Evolutionary conservation across 2,113 vertebrate genomes (phyloP).

Genomic region (Phyllopteryx taeniolatus): DNA sequence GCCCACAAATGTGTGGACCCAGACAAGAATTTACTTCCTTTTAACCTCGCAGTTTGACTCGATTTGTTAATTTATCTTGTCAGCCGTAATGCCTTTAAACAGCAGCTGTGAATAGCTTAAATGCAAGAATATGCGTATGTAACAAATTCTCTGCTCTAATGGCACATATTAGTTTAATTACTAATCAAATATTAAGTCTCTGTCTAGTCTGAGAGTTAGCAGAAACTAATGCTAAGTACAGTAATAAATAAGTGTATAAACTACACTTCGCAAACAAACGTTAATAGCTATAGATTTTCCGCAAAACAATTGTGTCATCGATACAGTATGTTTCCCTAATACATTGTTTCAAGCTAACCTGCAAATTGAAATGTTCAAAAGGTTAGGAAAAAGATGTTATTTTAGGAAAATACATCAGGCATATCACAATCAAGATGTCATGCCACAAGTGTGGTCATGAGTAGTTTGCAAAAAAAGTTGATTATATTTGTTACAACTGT

Average conservation of each 20-base stretch:
- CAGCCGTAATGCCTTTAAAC: slow-evolving; percentile 31
- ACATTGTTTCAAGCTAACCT: neutral
- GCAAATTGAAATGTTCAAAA: neutral
- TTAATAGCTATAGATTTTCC: too few species aligned
- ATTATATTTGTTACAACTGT: too few species aligned
- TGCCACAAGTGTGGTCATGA: too few species aligned
- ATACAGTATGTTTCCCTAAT: neutral
- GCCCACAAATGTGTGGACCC: slow-evolving; percentile 35
- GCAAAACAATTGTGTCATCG: too few species aligned
- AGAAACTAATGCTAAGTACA: too few species aligned
- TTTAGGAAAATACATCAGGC: neutral
- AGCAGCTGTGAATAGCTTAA: slow-evolving; percentile 23
- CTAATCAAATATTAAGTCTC: neutral
- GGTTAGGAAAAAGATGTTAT: neutral
- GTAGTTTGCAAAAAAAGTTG: too few species aligned
- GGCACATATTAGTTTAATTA: slow-evolving; percentile 1
- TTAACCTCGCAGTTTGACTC: slow-evolving; percentile 32
- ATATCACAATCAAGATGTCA: too few species aligned
- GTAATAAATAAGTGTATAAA: too few species aligned
- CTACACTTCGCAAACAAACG: too few species aligned
- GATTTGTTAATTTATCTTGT: slow-evolving; percentile 27
- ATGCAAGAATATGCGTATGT: neutral
- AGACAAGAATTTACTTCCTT: slow-evolving; percentile 48
- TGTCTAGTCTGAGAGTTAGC: slow-evolving; percentile 2
- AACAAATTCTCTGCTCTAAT: neutral